Base-by-base conservation (phyloP, 2,797 vertebrate genomes). In the Sciaenops ocellatus region DNA sequence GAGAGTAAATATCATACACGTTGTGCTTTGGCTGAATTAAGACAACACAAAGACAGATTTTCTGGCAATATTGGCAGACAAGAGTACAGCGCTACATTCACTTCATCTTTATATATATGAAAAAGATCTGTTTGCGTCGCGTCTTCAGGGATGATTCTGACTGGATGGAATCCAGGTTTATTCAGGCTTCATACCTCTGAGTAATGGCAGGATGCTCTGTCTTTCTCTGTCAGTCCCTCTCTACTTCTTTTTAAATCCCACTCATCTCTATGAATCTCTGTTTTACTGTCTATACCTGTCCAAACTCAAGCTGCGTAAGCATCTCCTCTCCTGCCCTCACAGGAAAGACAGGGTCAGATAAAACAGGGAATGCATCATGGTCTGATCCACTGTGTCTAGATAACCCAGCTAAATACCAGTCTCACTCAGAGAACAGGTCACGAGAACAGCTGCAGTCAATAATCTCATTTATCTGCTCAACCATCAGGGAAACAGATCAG, bases 391-490 rank as follows among this genome's bases (percentile, higher is more conserved):
- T 65, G 56, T 79, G 57, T 81, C 57, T 77, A 56, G 76, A 81
- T 68, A 83, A 85, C 42, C 28, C 63, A 26, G 42, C 56, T 51
- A 54, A 63, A 69, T 46, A 55, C 63, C 64, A 61, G 65, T 42
- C 76, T 83, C 64, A 41, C 51, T 78, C 64, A 73, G 70, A 89
- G 79, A 83, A 59, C 74, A 59, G 82, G 76, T 74, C 51, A 73
- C 56, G 65, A 71, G 74, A 85, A 81, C 69, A 70, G 73, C 68
- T 65, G 69, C 52, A 79, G 86, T 92, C 90, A 86, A 91, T 90
- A 91, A 89, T 85, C 75, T 87, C 42, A 88, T 92, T 85, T 90
- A 83, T 90, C 84, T 85, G 76, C 68, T 79, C 79, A 72, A 57
- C 61, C 79, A 72, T 85, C 64, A 41, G 69, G 46, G 71, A 87